Percentiles rank a stretch among this genome's conserved stretches.
These are phyloP conservation scores for Dasyornis broadbenti DNA, from an alignment of 2,113 vertebrate genomes.

Conservation along the genomic window DNA sequence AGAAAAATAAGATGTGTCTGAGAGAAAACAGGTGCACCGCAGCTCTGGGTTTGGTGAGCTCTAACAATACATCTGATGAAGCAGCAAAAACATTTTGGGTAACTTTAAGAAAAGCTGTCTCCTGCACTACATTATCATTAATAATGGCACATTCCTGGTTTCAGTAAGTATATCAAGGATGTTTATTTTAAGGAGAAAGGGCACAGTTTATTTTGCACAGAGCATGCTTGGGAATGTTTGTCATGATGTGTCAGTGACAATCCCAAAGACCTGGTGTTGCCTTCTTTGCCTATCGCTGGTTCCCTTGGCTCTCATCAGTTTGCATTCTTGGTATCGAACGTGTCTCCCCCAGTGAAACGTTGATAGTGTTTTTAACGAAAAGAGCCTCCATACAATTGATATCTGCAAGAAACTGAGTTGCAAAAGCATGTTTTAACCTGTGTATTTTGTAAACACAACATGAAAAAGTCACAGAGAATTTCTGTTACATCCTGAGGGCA, in stretches of 20 bases:
- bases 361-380: slow-evolving; percentile 40
- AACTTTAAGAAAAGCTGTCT: slow-evolving; percentile 43
- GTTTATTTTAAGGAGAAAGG: slow-evolving; percentile 62
- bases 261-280: not conserved
- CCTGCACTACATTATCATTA: slow-evolving; percentile 52
- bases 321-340: not conserved
- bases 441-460: slow-evolving; percentile 63
- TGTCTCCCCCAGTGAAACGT: not conserved
- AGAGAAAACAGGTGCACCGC: slow-evolving; percentile 63
- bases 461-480: slow-evolving; percentile 60
- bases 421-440: slow-evolving; percentile 57
- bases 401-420: slow-evolving; percentile 28
- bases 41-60: slow-evolving; percentile 26
- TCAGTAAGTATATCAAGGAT: slow-evolving; percentile 38
- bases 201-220: slow-evolving; percentile 51
- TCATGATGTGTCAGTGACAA: slow-evolving; percentile 56
- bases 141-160: slow-evolving; percentile 56
- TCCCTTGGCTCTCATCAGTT: slow-evolving; percentile 13
- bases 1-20: slow-evolving; percentile 68
- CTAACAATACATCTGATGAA: slow-evolving; percentile 44
- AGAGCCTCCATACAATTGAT: slow-evolving; percentile 8
- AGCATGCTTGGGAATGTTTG: slow-evolving; percentile 45
- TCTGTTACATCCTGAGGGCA: slow-evolving; percentile 58
- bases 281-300: not conserved
- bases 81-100: slow-evolving; percentile 46